Percentiles rank a stretch among this genome's conserved stretches.
Evolutionary conservation across 2,797 vertebrate genomes (phyloP).

Genomic region (Pantherophis alleghaniensis): DNA sequence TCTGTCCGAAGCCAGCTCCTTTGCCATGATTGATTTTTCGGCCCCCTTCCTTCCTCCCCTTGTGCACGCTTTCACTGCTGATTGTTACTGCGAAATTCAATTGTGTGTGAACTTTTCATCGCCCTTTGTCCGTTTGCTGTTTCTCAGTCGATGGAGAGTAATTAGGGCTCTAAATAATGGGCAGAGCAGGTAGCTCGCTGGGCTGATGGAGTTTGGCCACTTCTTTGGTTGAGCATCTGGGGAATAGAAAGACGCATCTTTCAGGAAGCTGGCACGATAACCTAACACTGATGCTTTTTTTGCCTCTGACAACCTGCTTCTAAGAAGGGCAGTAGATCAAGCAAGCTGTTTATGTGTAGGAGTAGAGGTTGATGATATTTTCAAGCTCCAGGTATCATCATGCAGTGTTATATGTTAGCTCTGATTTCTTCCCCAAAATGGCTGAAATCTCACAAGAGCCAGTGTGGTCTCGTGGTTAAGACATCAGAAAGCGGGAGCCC

Average conservation of each 20-base stretch:
- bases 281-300: neutral
- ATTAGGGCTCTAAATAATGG: conserved; percentile 35
- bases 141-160: conserved; percentile 35
- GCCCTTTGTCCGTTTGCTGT: conserved; percentile 23
- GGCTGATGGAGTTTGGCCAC: neutral
- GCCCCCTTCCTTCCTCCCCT: neutral
- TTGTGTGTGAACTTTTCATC: conserved; percentile 34
- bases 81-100: conserved; percentile 39
- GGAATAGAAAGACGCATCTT: neutral
- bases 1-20: conserved; percentile 10
- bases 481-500: neutral
- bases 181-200: neutral
- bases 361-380: neutral
- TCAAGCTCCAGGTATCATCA: neutral
- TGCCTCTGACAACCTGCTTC: neutral
- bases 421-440: neutral
- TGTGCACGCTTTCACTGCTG: conserved; percentile 10
- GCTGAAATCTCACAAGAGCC: neutral
- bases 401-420: neutral
- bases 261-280: neutral
- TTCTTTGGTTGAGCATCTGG: neutral
- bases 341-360: neutral
- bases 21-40: conserved; percentile 22
- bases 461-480: neutral
- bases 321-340: conserved; percentile 15